Evolutionary conservation across 1,140 invertebrate species (phyloP), one percentile per base, ranked within the genome.

Genomic region (Sipha flava): DNA sequence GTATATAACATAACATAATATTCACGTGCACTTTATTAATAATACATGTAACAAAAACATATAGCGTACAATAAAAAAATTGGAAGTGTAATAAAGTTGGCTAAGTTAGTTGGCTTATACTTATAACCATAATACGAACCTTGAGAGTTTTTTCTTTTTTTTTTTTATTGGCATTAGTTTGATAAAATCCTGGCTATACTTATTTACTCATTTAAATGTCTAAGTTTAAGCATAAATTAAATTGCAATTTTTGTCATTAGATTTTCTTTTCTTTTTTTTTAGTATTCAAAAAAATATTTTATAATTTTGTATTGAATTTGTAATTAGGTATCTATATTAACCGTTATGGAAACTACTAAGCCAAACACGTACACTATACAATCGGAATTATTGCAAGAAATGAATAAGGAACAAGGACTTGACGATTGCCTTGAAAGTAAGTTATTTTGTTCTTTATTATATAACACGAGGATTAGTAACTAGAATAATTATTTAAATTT

Each of bases 361-460:
- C 4, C 10, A 16, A 54, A 34, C 6, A 31, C 12, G 9, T 21
- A 31, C 14, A 54, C 34, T 23, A 9, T 77, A 59, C 49, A 77
- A 26, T 77, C 73, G 6, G 73, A 77, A 77, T 21, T 77, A 57
- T 77, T 57, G 18, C 73, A 29, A 77, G 73, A 77, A 59, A 59
- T 77, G 52, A 77, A 77, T 21, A 52, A 77, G n/a, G 43, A 47
- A 29, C 23, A 21, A 9, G 31, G 16, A 59, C 12, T 37, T 54
- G 14, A 23, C 21, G 47, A 75, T 37, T 54, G 47, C 29, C 23
- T 26, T 29, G 16, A n/a, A 70, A 45, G 66, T 70, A 70, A 45
- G 66, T 47, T 14, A 3, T 68, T 66, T 23, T 40, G 1, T 49
- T 2, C 16, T 3, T 49, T n/a, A 4, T 3, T 49, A 43, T 12